A percentile compares a stretch with the other conserved stretches of the same genome.
Evolutionary conservation across 2,888 invertebrate species (phyloP).

Genomic region (Campopleginae sp.): DNA sequence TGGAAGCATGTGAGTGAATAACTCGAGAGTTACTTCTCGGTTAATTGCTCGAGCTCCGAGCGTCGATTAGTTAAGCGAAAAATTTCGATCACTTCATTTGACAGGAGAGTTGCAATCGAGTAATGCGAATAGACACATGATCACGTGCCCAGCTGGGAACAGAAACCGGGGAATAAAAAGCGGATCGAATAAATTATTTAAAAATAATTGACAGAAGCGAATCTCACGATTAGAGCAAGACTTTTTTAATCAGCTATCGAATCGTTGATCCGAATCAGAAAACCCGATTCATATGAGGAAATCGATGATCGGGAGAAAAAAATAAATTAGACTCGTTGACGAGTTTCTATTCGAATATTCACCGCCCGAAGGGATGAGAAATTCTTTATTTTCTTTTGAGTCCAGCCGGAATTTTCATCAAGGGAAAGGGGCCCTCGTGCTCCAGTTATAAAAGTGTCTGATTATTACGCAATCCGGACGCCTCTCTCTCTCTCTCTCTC

Average conservation of each 20-base stretch:
- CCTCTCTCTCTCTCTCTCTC: constrained; percentile 1
- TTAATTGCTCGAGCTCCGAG: constrained; percentile 54
- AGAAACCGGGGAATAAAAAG: constrained; percentile 3
- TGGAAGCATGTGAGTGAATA: not conserved
- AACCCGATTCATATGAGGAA: constrained; percentile 2
- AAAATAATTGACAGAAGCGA: not conserved
- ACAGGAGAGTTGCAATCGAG: constrained; percentile 2
- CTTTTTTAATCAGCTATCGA: not conserved
- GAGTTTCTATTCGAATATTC: not conserved
- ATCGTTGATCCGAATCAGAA: not conserved
- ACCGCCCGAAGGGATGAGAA: constrained; percentile 31
- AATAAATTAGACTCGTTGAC: not conserved
- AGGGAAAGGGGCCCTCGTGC: constrained; percentile 42
- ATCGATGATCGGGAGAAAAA: constrained; percentile 4
- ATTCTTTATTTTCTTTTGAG: not conserved
- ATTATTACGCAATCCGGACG: constrained; percentile 66
- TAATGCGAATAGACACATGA: not conserved
- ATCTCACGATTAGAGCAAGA: not conserved
- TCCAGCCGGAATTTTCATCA: not conserved
- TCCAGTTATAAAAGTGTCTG: constrained; percentile 66
- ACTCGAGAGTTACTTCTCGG: constrained; percentile 38
- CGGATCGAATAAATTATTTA: not conserved
- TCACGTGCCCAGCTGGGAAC: not conserved
- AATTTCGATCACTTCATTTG: constrained; percentile 54
- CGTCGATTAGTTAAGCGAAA: constrained; percentile 45